Evolutionary conservation across 2,113 vertebrate species (phyloP).

Genomic region (Antechinus stuartii): DNA sequence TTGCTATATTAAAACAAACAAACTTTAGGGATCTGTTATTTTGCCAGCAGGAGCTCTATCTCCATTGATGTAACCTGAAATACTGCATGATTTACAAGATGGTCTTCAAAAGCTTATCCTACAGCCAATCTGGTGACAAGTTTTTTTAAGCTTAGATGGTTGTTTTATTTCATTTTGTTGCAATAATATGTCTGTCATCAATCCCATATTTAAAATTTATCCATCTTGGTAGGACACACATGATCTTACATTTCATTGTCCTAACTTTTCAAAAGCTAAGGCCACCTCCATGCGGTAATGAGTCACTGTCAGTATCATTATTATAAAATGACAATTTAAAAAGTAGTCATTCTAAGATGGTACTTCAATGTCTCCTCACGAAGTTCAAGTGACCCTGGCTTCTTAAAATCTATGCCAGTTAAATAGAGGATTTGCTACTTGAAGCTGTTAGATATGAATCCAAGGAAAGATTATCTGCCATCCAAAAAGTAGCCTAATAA

Average conservation of each 20-base stretch:
- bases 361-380: neutral
- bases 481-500: neutral
- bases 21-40: neutral
- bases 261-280: neutral
- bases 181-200: neutral
- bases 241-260: neutral
- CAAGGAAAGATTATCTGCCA: neutral
- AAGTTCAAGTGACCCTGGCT: neutral
- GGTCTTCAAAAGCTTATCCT: neutral
- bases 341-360: neutral
- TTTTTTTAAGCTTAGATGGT: neutral
- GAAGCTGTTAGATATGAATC: neutral
- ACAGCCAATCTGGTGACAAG: neutral
- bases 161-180: neutral
- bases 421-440: neutral
- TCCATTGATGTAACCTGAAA: neutral
- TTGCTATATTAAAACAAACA: neutral
- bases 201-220: neutral
- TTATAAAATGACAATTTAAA: neutral
- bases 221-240: neutral
- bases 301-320: neutral
- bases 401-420: neutral
- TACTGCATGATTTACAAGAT: neutral
- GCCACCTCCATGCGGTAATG: neutral
- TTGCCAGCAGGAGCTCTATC: neutral